Evolutionary conservation across 2,888 invertebrate species (phyloP), one percentile per base, ranked within the genome.

Genomic region (Brachypalpus laphriformis): DNA sequence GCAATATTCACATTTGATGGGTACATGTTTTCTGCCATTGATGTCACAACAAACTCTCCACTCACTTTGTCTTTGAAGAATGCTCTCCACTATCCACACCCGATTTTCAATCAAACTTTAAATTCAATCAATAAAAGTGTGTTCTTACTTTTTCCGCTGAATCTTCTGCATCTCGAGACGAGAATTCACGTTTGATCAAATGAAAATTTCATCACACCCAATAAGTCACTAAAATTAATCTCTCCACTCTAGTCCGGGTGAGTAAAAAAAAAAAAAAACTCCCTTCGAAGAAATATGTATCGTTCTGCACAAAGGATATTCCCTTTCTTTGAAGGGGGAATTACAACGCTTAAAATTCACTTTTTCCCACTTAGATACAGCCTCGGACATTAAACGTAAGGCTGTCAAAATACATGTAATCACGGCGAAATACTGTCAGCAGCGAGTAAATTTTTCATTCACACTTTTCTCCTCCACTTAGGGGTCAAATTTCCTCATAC

Each of bases 101-200:
- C 18, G 20, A 34, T 49, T 20, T n/a, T 3, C 0, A 18, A n/a
- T 6, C 16, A 31, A 18, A 45, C 9, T 42, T 6, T 28, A 31
- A 18, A 45, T 16, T 42, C 18, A 0, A 11, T 6, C 3, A 37
- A 34, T 18, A n/a, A 16, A 20, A 54, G 11, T 1, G 25, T 34
- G 0, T 47, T 78, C 83, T 83, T 80, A 83, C 83, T 22, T 74
- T 71, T 80, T 78, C 8, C 42, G 63, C 49, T 57, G 49, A 14
- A 49, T 40, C 25, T 83, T 83, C 22, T 40, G 63, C 83, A 75
- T 74, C 9, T 3, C 51, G 14, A 22, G 14, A 6, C 0, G 16
- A 5, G 3, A 28, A 34, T 61, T 51, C 22, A 49, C 54, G n/a
- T 51, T 47, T 37, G 14, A 49, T 14, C 5, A 40, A 34, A 25